Percentiles rank a stretch among this genome's conserved stretches.
Evolutionary conservation across 1,140 invertebrate species (phyloP).

Genomic region (Drosophila pectinifera): DNA sequence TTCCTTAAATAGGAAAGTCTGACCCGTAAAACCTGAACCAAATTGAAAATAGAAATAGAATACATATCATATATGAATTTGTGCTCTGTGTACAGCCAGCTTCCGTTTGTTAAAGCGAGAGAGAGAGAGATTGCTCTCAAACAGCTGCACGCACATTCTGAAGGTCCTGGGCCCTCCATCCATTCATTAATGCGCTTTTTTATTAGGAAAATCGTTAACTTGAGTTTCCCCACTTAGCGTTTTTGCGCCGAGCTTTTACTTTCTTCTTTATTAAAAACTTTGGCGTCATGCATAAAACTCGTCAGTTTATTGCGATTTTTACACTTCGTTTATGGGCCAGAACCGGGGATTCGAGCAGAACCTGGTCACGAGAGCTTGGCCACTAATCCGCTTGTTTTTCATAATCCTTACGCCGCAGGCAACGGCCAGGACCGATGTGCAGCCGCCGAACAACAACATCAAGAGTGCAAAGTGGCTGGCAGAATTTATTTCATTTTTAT

Average conservation of each 20-base stretch:
- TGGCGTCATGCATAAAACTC: constrained; percentile 71
- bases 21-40: too few relatives aligned
- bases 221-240: constrained; percentile 59
- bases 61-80: not conserved
- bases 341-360: constrained; percentile 15
- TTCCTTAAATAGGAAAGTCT: too few relatives aligned
- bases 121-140: constrained; percentile 11
- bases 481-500: constrained; percentile 72
- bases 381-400: constrained; percentile 79
- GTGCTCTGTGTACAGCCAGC: constrained; percentile 6
- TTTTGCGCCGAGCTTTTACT: constrained; percentile 50
- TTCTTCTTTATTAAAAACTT: constrained; percentile 67
- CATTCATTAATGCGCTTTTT: constrained; percentile 78
- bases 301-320: constrained; percentile 67
- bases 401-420: constrained; percentile 75
- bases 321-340: constrained; percentile 55
- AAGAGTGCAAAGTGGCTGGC: constrained; percentile 73
- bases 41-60: too few relatives aligned
- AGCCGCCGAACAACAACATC: constrained; percentile 26
- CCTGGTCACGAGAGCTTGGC: constrained; percentile 25
- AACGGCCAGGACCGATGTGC: constrained; percentile 38
- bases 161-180: constrained; percentile 16
- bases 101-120: constrained; percentile 9
- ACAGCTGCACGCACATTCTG: constrained; percentile 51
- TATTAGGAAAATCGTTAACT: constrained; percentile 72